Percentiles rank a stretch among this genome's conserved stretches.
These are phyloP conservation scores for Drosophila picticornis DNA, from an alignment of 2,888 invertebrate genomes.

Conservation along the genomic window DNA sequence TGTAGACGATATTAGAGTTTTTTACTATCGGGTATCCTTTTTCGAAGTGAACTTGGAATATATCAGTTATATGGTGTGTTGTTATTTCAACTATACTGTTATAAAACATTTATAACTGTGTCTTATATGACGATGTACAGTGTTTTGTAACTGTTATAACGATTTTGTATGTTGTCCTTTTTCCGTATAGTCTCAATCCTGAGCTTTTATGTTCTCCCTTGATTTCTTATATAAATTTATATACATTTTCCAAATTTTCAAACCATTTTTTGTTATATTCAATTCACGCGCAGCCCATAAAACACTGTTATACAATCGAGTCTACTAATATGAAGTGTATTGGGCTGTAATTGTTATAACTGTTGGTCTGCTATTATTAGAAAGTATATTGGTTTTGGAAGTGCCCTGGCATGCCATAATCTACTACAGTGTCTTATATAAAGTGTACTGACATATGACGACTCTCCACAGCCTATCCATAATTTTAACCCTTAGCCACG, in stretches of 20 bases:
- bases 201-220: neutral
- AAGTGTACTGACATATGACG: neutral
- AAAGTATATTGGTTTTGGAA: neutral
- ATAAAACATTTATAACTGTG: neutral
- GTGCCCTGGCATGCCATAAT: neutral
- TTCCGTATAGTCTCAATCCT: neutral
- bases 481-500: neutral
- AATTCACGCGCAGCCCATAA: neutral
- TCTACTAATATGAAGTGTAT: neutral
- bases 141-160: neutral
- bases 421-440: neutral
- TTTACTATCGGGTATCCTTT: neutral
- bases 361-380: neutral
- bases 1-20: neutral
- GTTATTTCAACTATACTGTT: neutral
- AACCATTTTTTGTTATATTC: neutral
- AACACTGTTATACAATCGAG: neutral
- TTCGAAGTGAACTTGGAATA: neutral
- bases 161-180: neutral
- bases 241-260: neutral
- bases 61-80: neutral
- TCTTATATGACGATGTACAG: no score
- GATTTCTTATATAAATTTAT: neutral
- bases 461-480: neutral
- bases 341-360: neutral